phyloP scores from a whole-genome alignment of 2,797 vertebrate species.

The Macroramphosus scolopax region DNA sequence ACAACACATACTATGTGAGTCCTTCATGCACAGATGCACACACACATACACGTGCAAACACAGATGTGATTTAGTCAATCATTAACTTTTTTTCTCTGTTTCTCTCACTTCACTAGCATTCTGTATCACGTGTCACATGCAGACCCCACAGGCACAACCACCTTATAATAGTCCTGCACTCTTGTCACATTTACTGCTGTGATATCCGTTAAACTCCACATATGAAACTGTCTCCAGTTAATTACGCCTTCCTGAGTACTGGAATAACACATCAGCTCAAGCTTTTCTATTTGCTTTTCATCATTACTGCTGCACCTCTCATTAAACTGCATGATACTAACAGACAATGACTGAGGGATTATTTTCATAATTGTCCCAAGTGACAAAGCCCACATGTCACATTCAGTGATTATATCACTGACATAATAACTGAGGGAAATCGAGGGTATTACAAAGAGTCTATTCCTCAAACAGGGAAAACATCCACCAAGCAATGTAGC shows the following conservation, averaged over 20 bases:
- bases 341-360: conserved; percentile 42
- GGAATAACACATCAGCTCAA: conserved; percentile 20
- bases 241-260: conserved; percentile 15
- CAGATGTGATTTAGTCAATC: conserved; percentile 19
- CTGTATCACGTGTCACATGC: conserved; percentile 1
- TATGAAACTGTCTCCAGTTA: conserved; percentile 24
- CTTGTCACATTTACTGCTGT: conserved; percentile 11
- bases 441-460: conserved; percentile 10
- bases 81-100: conserved; percentile 3
- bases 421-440: conserved; percentile 26
- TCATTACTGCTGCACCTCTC: conserved; percentile 32
- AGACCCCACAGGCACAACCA: conserved; percentile 2
- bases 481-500: conserved; percentile 7
- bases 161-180: conserved; percentile 3
- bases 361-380: conserved; percentile 49
- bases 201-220: conserved; percentile 12
- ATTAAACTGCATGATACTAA: conserved; percentile 35
- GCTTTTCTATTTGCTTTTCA: conserved; percentile 24
- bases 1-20: conserved; percentile 99
- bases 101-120: conserved; percentile 5
- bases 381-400: conserved; percentile 45
- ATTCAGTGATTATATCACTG: conserved; percentile 38
- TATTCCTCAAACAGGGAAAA: neutral
- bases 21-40: neutral
- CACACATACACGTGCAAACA: conserved; percentile 2